These are phyloP conservation scores for Rostratula benghalensis DNA, from an alignment of 2,113 vertebrate species.

Conservation along the genomic window DNA sequence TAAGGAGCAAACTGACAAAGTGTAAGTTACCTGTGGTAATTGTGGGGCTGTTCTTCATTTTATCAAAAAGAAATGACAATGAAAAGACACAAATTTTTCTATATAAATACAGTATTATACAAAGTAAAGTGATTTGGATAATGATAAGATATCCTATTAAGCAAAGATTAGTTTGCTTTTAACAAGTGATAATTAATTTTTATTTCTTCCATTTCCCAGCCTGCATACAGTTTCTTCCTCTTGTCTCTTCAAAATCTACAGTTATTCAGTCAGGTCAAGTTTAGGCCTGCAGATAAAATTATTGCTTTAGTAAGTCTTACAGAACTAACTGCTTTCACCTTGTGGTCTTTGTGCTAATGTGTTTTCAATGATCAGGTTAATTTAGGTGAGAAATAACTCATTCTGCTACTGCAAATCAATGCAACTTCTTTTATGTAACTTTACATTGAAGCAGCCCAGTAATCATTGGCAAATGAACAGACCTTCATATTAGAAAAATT, in stretches of 20 bases:
- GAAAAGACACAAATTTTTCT: background rate
- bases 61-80: background rate
- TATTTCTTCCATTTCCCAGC: background rate
- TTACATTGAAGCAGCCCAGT: background rate
- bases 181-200: background rate
- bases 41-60: background rate
- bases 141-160: background rate
- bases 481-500: background rate
- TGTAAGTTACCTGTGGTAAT: background rate
- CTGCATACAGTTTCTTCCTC: background rate
- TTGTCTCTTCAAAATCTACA: background rate
- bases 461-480: background rate
- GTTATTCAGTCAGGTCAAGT: background rate
- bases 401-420: background rate
- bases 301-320: conserved; percentile 13
- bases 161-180: background rate
- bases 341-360: background rate
- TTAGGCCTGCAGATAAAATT: conserved; percentile 10
- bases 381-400: conserved; percentile 7
- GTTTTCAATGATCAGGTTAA: background rate
- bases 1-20: background rate
- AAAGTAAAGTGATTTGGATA: background rate
- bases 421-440: background rate
- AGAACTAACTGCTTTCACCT: background rate
- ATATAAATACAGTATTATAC: background rate